Evolutionary conservation across 2,797 vertebrate genomes (phyloP).

Genomic region (Halcyon chelicuti): DNA sequence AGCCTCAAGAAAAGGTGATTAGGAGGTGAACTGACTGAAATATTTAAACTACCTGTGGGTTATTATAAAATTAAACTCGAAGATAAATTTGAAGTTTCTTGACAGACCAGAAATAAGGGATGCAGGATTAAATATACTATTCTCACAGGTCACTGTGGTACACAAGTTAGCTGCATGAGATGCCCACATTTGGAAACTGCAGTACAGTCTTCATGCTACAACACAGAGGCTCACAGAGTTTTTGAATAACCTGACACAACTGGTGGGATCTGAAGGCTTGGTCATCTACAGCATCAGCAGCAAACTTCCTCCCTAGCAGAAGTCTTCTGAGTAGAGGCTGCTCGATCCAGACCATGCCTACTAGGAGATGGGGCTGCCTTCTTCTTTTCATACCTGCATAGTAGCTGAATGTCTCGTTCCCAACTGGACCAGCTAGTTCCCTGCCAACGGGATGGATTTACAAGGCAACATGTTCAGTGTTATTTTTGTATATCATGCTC

Average conservation of each 20-base stretch:
- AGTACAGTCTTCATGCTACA: not conserved
- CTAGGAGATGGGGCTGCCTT: not conserved
- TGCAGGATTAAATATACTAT: slow-evolving; percentile 21
- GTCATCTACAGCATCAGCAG: not conserved
- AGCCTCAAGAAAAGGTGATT: slow-evolving; percentile 68
- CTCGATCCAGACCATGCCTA: not conserved
- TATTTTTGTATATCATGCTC: not conserved
- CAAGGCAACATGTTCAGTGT: not conserved
- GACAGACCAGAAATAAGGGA: slow-evolving; percentile 41
- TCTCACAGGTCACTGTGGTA: not conserved
- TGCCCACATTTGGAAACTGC: not conserved
- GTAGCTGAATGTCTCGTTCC: not conserved
- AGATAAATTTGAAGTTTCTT: slow-evolving; percentile 51
- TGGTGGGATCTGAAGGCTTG: not conserved
- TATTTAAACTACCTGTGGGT: slow-evolving; percentile 66
- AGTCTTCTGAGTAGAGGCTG: not conserved
- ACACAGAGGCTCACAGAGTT: rapidly evolving
- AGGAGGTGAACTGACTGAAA: slow-evolving; percentile 70
- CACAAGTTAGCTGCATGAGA: not conserved
- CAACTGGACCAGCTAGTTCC: not conserved
- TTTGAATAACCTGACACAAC: not conserved
- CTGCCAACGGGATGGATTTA: not conserved
- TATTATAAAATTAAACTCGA: slow-evolving; percentile 63
- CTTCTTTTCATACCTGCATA: not conserved
- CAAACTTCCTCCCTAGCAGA: not conserved